A percentile compares a stretch with the other conserved stretches of the same genome.
Evolutionary conservation across 2,888 invertebrate species (phyloP).

Genomic region (Temnothorax unifasciatus): DNA sequence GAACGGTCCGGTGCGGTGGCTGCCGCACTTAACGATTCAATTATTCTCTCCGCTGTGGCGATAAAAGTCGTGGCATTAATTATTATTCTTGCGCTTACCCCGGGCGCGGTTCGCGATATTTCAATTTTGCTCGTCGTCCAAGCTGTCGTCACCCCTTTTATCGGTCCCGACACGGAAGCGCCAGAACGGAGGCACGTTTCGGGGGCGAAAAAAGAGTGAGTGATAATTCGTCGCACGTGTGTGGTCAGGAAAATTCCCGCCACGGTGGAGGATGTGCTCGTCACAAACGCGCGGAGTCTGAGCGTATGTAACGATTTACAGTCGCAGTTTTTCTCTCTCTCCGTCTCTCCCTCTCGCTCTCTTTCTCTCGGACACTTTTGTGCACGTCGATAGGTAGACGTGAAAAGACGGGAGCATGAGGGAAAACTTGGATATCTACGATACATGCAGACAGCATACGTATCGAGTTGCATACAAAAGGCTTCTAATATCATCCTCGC

Average conservation of each 20-base stretch:
- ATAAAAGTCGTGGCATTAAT: slow-evolving; percentile 65
- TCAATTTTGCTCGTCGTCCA: slow-evolving; percentile 79
- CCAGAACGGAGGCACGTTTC: slow-evolving; percentile 26
- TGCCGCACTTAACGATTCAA: slow-evolving; percentile 42
- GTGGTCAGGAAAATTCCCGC: slow-evolving; percentile 70
- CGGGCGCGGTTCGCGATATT: slow-evolving; percentile 72
- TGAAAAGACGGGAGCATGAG: slow-evolving; percentile 47
- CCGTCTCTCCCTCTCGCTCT: not conserved
- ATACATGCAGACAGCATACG: slow-evolving; percentile 69
- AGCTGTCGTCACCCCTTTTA: slow-evolving; percentile 76
- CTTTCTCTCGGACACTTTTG: slow-evolving; percentile 5
- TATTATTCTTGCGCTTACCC: slow-evolving; percentile 69
- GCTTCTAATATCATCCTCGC: slow-evolving; percentile 78
- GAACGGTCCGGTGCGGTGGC: slow-evolving; percentile 14
- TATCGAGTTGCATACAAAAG: slow-evolving; percentile 81
- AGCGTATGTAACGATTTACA: slow-evolving; percentile 60
- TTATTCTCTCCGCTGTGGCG: slow-evolving; percentile 49
- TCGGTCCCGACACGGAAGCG: slow-evolving; percentile 49
- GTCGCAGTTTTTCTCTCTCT: slow-evolving; percentile 23
- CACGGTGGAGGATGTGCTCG: slow-evolving; percentile 2
- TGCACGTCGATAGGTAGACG: slow-evolving; percentile 11
- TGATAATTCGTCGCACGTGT: slow-evolving; percentile 72
- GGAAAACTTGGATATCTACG: slow-evolving; percentile 63
- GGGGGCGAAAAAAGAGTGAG: slow-evolving; percentile 36
- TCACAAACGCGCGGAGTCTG: slow-evolving; percentile 16